Percentiles rank a stretch among this genome's conserved stretches.
phyloP scores from a whole-genome alignment of 2,113 vertebrate species.

The Halcyon malimbica region DNA sequence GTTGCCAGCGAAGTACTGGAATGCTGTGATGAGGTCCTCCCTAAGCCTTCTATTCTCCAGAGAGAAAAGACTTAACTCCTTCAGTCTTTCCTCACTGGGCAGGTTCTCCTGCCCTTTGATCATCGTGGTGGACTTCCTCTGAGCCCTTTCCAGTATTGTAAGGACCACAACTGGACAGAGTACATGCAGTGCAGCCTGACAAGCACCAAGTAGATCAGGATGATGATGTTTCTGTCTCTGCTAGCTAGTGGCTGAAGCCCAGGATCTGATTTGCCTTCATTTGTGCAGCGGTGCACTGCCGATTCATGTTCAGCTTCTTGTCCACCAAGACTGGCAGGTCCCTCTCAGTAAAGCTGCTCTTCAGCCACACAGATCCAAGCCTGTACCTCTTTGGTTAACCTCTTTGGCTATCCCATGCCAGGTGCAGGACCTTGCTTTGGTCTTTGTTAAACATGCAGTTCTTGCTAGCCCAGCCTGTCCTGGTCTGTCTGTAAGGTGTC shows the following conservation, averaged over 20 bases:
- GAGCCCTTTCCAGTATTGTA: too few relatives aligned
- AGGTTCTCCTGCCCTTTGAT: background rate
- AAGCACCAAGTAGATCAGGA: background rate
- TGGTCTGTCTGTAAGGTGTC: background rate
- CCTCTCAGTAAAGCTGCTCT: background rate
- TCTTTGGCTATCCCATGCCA: background rate
- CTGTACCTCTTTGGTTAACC: background rate
- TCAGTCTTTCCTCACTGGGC: background rate
- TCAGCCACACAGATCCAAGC: background rate
- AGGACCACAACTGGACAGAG: background rate
- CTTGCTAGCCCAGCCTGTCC: background rate
- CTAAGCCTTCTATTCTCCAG: background rate
- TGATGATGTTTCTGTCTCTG: background rate
- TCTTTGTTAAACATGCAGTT: background rate
- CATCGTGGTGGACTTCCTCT: background rate
- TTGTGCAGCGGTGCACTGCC: background rate
- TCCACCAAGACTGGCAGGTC: background rate
- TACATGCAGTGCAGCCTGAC: background rate
- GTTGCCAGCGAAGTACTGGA: background rate
- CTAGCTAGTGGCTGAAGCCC: background rate
- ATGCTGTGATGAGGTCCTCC: background rate
- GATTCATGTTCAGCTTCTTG: background rate
- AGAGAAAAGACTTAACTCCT: background rate
- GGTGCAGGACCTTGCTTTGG: background rate
- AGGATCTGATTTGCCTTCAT: background rate